A percentile compares a stretch with the other conserved stretches of the same genome.
phyloP scores from a whole-genome alignment of 2,797 vertebrate species.

The Cossypha polioptera region DNA sequence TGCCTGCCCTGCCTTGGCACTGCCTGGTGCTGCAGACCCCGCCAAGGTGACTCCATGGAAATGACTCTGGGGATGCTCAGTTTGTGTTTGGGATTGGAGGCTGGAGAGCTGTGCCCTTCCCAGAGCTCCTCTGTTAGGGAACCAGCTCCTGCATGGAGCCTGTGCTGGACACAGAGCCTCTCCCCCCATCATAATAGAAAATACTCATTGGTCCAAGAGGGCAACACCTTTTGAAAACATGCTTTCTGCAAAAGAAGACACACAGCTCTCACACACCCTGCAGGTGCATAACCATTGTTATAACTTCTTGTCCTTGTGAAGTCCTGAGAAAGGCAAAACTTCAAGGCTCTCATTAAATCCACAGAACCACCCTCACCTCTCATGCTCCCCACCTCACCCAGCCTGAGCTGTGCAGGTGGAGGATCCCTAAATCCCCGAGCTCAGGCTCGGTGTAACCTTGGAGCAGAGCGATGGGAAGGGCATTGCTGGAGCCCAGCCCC shows the following conservation, averaged over 20 bases:
- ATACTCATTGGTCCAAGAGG: no score
- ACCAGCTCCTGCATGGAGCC: background rate
- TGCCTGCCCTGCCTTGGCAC: background rate
- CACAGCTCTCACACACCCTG: no score
- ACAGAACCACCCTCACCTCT: background rate
- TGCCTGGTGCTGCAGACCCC: accelerated
- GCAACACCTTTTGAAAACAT: no score
- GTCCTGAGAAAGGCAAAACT: no score
- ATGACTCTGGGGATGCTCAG: accelerated
- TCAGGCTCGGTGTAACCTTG: background rate
- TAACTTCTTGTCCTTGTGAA: no score
- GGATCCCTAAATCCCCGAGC: accelerated
- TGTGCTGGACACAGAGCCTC: background rate
- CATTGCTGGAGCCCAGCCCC: background rate
- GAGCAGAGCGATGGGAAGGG: background rate
- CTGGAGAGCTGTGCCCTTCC: background rate
- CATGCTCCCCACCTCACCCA: background rate
- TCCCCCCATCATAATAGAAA: background rate
- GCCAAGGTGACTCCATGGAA: background rate
- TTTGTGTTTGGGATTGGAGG: background rate
- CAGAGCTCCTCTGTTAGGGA: accelerated
- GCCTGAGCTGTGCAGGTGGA: accelerated
- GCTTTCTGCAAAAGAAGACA: no score
- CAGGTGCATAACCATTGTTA: no score
- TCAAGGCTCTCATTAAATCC: background rate